Evolutionary conservation across 1,140 invertebrate genomes (phyloP), one percentile per base, ranked within the genome.

Genomic region (Caenorhabditis briggsae): DNA sequence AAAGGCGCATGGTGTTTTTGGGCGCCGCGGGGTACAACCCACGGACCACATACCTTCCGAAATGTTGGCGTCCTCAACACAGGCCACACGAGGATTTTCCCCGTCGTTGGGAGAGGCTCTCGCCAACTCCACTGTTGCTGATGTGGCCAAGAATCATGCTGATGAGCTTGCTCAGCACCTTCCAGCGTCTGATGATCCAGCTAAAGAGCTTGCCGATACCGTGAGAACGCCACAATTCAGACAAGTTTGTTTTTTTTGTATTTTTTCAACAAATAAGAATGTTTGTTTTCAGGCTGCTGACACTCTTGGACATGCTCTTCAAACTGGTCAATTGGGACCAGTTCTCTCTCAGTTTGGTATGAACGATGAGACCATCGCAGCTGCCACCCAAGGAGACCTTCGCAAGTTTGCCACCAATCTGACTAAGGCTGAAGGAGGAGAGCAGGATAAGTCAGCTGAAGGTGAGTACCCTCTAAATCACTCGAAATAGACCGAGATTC

Each of bases 321-420:
- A 88, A 58, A 89, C 88, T 46, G 88, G 88, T n/a, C 88, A 89
- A 64, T 50, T 89, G n/a, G 88, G 53, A 18, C 88, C 84, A n/a
- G 88, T 89, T 16, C 65, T 89, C 11, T 14, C 83, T 18, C 88
- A 89, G 58, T 89, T 89, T 59, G 88, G 85, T 18, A 83, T 88
- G 46, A 18, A 53, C 23, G 48, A 83, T 5, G 85, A 87, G 16
- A 74, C 85, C 0, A 20, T 64, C 8, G 59, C 20, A 11, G 83
- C 88, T 43, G 88, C 88, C 18, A 41, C 41, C 8, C 16, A 78
- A 33, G 88, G 88, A 84, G 84, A 87, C 58, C 16, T 89, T 25
- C 59, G 87, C 6, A 53, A 59, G 11, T 88, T 88, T n/a, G 70
- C 46, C 14, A 3, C 46, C 0, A 70, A 85, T 5, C 53, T 88